Percentiles rank a stretch among this genome's conserved stretches.
phyloP scores from a whole-genome alignment of 1,140 invertebrate genomes.

The Drosophila pandora region DNA sequence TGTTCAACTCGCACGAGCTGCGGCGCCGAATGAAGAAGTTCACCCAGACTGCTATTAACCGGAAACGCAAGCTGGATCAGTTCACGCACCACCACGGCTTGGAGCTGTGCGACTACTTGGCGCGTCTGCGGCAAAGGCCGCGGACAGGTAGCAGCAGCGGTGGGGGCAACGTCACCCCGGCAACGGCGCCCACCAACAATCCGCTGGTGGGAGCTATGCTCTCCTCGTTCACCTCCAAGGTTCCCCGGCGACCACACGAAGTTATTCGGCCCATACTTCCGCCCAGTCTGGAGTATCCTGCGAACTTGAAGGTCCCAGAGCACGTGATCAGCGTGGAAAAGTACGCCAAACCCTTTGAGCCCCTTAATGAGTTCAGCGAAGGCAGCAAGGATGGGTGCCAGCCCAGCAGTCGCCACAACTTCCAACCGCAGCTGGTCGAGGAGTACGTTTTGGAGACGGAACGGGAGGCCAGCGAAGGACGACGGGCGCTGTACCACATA shows the following conservation, averaged over 20 bases:
- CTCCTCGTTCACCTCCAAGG: conserved; percentile 79
- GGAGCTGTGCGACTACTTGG: conserved; percentile 88
- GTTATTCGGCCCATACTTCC: conserved; percentile 84
- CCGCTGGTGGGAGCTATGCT: conserved; percentile 80
- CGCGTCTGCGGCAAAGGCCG: conserved; percentile 76
- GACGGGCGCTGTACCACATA: conserved; percentile 89
- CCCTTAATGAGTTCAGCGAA: conserved; percentile 67
- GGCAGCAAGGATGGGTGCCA: conserved; percentile 72
- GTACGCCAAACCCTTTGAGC: conserved; percentile 86
- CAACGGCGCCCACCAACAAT: conserved; percentile 74
- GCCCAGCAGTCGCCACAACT: conserved; percentile 85
- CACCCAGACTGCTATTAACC: conserved; percentile 92
- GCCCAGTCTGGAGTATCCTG: conserved; percentile 84
- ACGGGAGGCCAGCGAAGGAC: conserved; percentile 85
- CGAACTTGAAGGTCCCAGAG: conserved; percentile 82
- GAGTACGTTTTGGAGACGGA: conserved; percentile 95
- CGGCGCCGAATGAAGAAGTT: conserved; percentile 90
- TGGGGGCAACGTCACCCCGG: conserved; percentile 78
- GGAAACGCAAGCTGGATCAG: conserved; percentile 94
- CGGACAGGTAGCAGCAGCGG: conserved; percentile 55
- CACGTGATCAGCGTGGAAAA: conserved; percentile 83
- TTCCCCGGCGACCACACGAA: conserved; percentile 74
- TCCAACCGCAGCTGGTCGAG: conserved; percentile 92
- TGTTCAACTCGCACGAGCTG: conserved; percentile 90
- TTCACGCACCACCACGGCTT: conserved; percentile 91